A percentile compares a stretch with the other conserved stretches of the same genome.
Conservation (phyloP, 2,888 invertebrate species). For the Onchidella celtica region DNA sequence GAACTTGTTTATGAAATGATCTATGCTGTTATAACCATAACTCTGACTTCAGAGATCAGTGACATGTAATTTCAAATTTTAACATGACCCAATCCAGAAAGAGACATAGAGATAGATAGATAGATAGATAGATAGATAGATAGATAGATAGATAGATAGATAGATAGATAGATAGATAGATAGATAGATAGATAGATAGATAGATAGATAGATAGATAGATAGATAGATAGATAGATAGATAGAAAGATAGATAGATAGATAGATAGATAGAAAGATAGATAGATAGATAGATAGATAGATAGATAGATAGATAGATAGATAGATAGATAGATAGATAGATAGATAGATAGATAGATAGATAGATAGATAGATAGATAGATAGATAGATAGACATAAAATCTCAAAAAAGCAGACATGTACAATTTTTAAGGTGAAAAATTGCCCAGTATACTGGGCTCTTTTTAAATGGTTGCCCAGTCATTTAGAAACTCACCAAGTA, state of each 20-base stretch:
- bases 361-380: conserved; percentile 8
- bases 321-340: conserved; percentile 8
- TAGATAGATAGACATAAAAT: no score
- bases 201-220: conserved; percentile 8
- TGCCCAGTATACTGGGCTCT: no score
- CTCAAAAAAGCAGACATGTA: no score
- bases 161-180: conserved; percentile 18
- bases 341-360: conserved; percentile 8
- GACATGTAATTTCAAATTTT: no score
- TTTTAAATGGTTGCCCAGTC: no score
- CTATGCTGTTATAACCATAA: no score
- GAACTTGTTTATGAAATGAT: no score
- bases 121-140: conserved; percentile 9
- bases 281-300: conserved; percentile 8
- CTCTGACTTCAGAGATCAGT: no score
- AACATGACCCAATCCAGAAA: no score
- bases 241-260: conserved; percentile 8
- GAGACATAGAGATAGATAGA: no score
- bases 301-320: conserved; percentile 8
- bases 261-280: conserved; percentile 8
- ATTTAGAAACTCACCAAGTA: no score
- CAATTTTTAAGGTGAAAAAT: no score
- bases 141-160: conserved; percentile 4
- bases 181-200: conserved; percentile 8
- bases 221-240: conserved; percentile 8